These are phyloP conservation scores for Listronotus bonariensis DNA, from an alignment of 1,140 invertebrate genomes.

Conservation along the genomic window DNA sequence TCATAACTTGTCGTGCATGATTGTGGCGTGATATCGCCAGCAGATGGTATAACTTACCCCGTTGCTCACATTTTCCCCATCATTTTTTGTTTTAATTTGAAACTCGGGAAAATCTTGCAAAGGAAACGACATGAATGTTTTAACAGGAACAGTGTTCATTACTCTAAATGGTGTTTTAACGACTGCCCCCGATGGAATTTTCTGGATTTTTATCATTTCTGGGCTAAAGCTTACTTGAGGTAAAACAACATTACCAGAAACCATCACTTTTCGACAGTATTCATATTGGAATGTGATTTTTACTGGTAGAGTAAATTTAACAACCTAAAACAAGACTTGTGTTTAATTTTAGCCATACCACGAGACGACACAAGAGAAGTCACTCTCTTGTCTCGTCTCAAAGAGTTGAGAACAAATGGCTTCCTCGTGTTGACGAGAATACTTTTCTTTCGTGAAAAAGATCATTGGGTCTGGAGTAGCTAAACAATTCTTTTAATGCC, in stretches of 20 bases:
- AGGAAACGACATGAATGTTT: slow-evolving; percentile 22
- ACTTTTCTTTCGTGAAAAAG: too few species aligned
- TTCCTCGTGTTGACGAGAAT: too few species aligned
- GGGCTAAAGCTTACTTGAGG: slow-evolving; percentile 28
- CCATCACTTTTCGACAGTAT: slow-evolving; percentile 17
- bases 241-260: slow-evolving; percentile 35
- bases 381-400: too few species aligned
- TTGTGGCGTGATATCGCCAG: too few species aligned
- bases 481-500: too few species aligned
- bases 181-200: slow-evolving; percentile 31
- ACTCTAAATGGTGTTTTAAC: slow-evolving; percentile 32
- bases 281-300: slow-evolving; percentile 26
- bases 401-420: too few species aligned
- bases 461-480: too few species aligned
- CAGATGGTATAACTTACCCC: too few species aligned
- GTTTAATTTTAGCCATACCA: too few species aligned
- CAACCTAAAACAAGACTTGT: slow-evolving; percentile 22
- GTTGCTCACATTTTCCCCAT: slow-evolving; percentile 20
- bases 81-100: slow-evolving; percentile 20
- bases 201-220: slow-evolving; percentile 37
- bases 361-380: too few species aligned
- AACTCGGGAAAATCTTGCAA: slow-evolving; percentile 35
- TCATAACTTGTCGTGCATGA: too few species aligned
- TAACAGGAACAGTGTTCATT: slow-evolving; percentile 8
- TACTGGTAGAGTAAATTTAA: slow-evolving; percentile 22